A percentile compares a stretch with the other conserved stretches of the same genome.
Evolutionary conservation across 2,888 invertebrate species (phyloP).

Genomic region (Himalopsyche japonica): DNA sequence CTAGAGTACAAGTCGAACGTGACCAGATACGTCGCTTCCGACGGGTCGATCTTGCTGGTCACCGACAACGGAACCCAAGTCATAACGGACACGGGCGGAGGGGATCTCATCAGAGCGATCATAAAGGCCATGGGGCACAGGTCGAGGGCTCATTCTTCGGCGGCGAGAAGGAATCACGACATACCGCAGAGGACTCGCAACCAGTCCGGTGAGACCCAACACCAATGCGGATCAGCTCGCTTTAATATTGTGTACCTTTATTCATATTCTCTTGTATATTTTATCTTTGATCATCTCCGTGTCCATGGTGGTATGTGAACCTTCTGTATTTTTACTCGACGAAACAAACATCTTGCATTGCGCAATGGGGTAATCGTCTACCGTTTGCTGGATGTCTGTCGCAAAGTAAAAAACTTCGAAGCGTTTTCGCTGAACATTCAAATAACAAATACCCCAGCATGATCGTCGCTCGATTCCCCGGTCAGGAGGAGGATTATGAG

Average conservation of each 20-base stretch:
- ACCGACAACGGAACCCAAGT: conserved; percentile 67
- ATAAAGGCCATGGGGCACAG: conserved; percentile 51
- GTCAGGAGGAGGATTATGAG: background rate
- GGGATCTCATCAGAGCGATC: conserved; percentile 59
- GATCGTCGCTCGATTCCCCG: background rate
- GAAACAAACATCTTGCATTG: background rate
- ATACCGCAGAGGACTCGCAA: conserved; percentile 34
- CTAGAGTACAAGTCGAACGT: conserved; percentile 51
- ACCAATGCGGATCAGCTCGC: background rate
- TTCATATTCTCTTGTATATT: background rate
- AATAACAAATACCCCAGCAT: background rate
- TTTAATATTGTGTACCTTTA: background rate
- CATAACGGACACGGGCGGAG: conserved; percentile 60
- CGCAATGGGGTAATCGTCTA: background rate
- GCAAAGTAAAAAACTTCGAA: background rate
- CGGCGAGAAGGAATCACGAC: conserved; percentile 27
- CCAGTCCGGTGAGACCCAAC: conserved; percentile 30
- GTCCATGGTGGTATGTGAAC: background rate
- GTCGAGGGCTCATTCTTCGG: conserved; percentile 47
- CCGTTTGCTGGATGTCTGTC: background rate
- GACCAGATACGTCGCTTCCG: conserved; percentile 65
- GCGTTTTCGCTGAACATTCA: background rate
- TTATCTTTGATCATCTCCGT: background rate
- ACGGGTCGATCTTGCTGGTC: conserved; percentile 66
- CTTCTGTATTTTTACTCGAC: background rate